A percentile compares a stretch with the other conserved stretches of the same genome.
Conservation (phyloP, 2,888 invertebrate genomes). For the Scotopteryx bipunctaria region DNA sequence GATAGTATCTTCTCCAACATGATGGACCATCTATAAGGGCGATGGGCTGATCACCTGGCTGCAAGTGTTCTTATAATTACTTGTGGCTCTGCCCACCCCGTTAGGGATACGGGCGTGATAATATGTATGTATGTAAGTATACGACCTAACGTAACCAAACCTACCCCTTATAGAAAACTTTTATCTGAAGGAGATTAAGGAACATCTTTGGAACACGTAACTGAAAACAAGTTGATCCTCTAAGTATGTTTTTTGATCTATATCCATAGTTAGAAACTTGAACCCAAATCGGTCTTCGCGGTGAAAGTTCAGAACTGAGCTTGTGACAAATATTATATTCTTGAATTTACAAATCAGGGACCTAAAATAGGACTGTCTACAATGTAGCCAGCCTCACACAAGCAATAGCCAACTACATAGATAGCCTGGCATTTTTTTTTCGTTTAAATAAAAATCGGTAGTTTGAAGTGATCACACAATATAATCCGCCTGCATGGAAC, state of each 20-base stretch:
- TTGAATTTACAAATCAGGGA: slow-evolving; percentile 7
- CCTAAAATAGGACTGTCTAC: slow-evolving; percentile 6
- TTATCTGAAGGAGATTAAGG: background rate
- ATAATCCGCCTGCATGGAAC: background rate
- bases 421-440: background rate
- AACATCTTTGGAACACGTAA: background rate
- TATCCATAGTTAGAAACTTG: background rate
- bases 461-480: background rate
- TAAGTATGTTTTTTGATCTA: no score
- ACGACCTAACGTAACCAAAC: no score
- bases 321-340: slow-evolving; percentile 12
- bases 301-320: slow-evolving; percentile 7
- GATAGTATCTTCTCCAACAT: no score
- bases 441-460: slow-evolving; percentile 6
- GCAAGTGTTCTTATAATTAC: no score
- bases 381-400: no score
- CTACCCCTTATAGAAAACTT: no score
- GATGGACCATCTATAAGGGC: no score
- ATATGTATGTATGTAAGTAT: no score
- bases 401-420: no score
- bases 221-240: background rate
- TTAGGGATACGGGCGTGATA: no score
- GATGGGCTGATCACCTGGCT: no score
- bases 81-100: no score
- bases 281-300: background rate